Evolutionary conservation across 2,888 invertebrate genomes (phyloP), one percentile per base, ranked within the genome.

Genomic region (Chorisops tibialis): DNA sequence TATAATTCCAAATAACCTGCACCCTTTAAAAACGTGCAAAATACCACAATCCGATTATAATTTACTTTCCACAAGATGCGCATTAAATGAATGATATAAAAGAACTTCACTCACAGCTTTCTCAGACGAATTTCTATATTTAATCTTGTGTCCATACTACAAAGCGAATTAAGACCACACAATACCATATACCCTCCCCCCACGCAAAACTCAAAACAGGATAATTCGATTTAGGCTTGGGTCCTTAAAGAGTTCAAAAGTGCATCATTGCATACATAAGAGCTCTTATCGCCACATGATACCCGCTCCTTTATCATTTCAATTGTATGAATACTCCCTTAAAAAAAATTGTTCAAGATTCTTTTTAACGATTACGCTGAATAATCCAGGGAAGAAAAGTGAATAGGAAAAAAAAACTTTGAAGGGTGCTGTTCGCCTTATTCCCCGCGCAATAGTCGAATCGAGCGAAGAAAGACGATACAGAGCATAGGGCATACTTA

Each of bases 241-340:
- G 22, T 45, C 56, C 43, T 56, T 35, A 9, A 56, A 56, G 24
- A 45, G 56, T 45, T 56, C 56, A 56, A 56, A 24, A 56, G 56
- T 43, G 56, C 56, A 56, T 56, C 30, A 35, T 56, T 16, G 56
- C 35, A 50, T 50, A 18, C 6, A 56, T 56, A 30, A 56, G 56
- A 19, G 45, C 56, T 56, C 56, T 56, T 56, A 56, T 56, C 56
- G 45, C 56, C 56, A 56, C 56, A 56, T 56, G 56, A 56, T 56
- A 56, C 56, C 43, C 19, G 22, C 24, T 43, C 18, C 45, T 56
- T 41, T 54, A 54, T 54, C 41, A 24, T 45, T 45, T 24, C 38
- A 19, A 12, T 35, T 56, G 43, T 37, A 12, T 16, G 50, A 12
- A 19, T 48, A 24, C 22, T 9, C 30, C 21, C 41, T 30, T 30